Percentiles rank a stretch among this genome's conserved stretches.
Evolutionary conservation across 2,113 vertebrate genomes (phyloP).

Genomic region (Balaeniceps rex): DNA sequence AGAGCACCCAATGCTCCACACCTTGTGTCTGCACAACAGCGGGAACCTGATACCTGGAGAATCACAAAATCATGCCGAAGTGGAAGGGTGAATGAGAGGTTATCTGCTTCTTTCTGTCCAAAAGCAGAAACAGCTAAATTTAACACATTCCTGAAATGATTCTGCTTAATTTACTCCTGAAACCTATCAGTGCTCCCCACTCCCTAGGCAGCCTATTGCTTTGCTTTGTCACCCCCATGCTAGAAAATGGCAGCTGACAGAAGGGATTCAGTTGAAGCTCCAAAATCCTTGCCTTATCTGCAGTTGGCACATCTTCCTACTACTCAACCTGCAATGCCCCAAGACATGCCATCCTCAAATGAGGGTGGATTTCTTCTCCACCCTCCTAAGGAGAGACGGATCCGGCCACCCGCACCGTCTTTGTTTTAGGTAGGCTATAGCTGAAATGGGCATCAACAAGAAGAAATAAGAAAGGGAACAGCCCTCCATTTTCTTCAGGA

Average conservation of each 20-base stretch:
- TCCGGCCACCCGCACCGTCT: accelerated
- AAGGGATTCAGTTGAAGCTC: background rate
- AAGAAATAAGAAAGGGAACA: background rate
- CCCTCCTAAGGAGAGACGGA: background rate
- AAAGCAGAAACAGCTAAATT: background rate
- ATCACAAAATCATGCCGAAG: background rate
- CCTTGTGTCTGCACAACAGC: background rate
- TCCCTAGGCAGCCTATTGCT: background rate
- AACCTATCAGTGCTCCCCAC: background rate
- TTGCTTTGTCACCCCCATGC: background rate
- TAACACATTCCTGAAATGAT: background rate
- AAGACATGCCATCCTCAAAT: accelerated
- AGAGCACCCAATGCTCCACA: background rate
- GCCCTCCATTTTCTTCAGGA: background rate
- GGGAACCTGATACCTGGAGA: background rate
- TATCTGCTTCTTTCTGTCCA: background rate
- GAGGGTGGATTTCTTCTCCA: background rate
- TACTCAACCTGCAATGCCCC: background rate
- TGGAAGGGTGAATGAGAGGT: background rate
- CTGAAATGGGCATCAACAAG: background rate
- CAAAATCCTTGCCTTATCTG: background rate
- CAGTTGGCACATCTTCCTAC: background rate
- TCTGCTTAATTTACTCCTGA: background rate
- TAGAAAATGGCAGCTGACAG: background rate
- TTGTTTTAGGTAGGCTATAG: background rate